Base-by-base conservation (phyloP, 2,113 vertebrate species). In the Corydoras maculifer region DNA sequence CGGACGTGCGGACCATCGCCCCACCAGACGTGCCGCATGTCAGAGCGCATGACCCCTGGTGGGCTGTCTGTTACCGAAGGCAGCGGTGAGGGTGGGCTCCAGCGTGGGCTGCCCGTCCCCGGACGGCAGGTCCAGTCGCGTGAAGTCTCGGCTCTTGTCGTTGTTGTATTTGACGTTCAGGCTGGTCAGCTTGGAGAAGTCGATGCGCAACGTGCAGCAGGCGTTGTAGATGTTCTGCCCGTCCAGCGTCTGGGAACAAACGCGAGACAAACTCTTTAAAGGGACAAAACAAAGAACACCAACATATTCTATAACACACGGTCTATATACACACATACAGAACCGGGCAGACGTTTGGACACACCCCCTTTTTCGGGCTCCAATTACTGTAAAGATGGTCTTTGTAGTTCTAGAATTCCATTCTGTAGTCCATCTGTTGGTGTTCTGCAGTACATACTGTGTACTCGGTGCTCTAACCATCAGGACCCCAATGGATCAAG, bases 121-220 rank as follows among this genome's bases (percentile, higher is more conserved):
- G 83, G 79, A 84, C 67, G 93, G 92, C 81, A 93, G 88, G 78
- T 93, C 91, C 79, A 80, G 9, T 12, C 91, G 88, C 75, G 93
- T 94, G 80, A 94, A 94, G 75, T 95, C 93, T 84, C 93, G 86
- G 14, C 92, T 93, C 84, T 89, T 95, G 55, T 92, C 87, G 70
- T 91, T 94, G 86, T 95, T 95, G 73, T 93, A 95, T 75, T 89
- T 93, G 75, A 95, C 82, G 5, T 86, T 91, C 81, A 95, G 90
- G 78, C 76, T 89, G 82, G 75, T 82, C 79, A 95, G 83, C 78
- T 81, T 93, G 75, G 92, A 94, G 84, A 91, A 93, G 71, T 91
- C 91, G 77, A 95, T 79, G 57, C 13, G 90, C 68, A 95, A 82
- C 63, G 88, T 92, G 71, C 93, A 94, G 86, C 89, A 92, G 0